Base-by-base conservation (phyloP, 1,140 invertebrate genomes). In the Gryon sp. region DNA sequence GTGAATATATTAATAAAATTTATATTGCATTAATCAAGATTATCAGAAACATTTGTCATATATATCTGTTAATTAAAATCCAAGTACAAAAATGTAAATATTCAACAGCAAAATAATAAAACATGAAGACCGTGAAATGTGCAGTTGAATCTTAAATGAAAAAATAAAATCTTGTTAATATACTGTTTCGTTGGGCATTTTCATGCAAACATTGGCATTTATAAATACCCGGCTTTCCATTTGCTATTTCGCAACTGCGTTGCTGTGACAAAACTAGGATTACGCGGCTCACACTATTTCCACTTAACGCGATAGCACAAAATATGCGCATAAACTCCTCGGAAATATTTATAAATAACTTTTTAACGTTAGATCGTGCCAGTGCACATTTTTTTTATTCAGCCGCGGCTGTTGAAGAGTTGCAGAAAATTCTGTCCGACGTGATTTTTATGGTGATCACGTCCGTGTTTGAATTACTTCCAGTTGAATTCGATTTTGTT, bases 401-500 rank as follows among this genome's bases (percentile, higher is more conserved):
- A 2, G 18, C 26, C 15, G 28, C n/a, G n/a, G 26, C 11, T 1
- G 41, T 38, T 45, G 15, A 8, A 38, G 45, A 55, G 22, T 38
- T 6, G 28, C 34, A 36, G 36, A 62, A 72, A 55, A 46, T 60
- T 43, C 36, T 53, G 38, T 22, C 32, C 24, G 57, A 26, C 18
- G 57, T 48, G 57, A 55, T 73, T 63, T 63, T 63, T 73, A 63
- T 63, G 57, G n/a, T 20, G 26, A 41, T 73, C 70, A 59, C 70
- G 70, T 74, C 53, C 70, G 41, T 34, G 36, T 55, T 63, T 40
- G 50, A 65, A 65, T 65, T 60, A 65, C 60, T 73, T 63, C 50
- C 52, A 73, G 69, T 43, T 59, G 50, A 57, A 59, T 73, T 73
- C 59, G 69, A 73, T 73, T 73, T 59, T 73, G 59, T 73, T 63